A percentile compares a stretch with the other conserved stretches of the same genome.
These are phyloP conservation scores for Orthosia gothica DNA, from an alignment of 2,888 invertebrate genomes.

Conservation along the genomic window DNA sequence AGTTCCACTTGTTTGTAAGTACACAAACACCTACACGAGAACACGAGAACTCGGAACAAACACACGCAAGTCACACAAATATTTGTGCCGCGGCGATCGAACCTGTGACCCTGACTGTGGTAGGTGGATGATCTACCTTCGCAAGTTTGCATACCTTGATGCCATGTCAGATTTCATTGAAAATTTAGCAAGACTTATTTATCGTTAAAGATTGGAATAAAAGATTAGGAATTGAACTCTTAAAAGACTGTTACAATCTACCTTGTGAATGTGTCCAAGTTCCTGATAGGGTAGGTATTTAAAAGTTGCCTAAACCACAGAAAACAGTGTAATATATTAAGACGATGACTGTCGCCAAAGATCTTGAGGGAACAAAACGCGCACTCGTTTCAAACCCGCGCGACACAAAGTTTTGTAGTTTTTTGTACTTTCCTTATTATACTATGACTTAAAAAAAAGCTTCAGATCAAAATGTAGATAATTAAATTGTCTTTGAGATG, in stretches of 20 bases:
- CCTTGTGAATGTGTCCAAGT: neutral
- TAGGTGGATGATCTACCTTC: constrained; percentile 5
- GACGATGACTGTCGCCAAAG: no score
- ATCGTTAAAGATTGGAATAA: neutral
- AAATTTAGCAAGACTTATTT: neutral
- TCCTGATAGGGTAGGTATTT: neutral
- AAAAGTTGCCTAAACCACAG: neutral
- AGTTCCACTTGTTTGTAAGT: constrained; percentile 23
- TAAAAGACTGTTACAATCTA: neutral
- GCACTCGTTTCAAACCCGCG: no score
- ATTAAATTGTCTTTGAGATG: no score
- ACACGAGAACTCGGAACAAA: constrained; percentile 41
- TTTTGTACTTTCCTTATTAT: no score
- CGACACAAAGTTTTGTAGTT: no score
- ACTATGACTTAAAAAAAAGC: no score
- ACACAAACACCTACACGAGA: constrained; percentile 47
- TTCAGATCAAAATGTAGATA: no score
- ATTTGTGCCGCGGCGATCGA: constrained; percentile 40
- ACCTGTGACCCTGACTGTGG: constrained; percentile 41
- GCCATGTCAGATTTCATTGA: neutral
- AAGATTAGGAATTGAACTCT: neutral
- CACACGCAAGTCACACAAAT: constrained; percentile 47
- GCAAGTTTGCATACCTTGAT: neutral
- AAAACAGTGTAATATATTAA: neutral
- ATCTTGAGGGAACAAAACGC: no score